Conservation (phyloP, 2,888 invertebrate species). For the Drosophila subquinaria region DNA sequence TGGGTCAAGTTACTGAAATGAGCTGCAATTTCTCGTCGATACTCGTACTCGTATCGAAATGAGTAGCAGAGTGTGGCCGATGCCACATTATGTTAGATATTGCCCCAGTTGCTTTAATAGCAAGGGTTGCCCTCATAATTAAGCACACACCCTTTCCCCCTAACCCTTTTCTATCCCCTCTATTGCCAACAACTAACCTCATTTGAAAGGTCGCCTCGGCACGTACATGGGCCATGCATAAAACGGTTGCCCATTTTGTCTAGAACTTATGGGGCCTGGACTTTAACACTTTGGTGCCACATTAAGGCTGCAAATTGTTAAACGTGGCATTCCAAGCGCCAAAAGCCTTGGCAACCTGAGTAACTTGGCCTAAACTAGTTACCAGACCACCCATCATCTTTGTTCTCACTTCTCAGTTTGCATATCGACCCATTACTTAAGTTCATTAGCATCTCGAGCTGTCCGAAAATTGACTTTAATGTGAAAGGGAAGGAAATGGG, state of each 20-base stretch:
- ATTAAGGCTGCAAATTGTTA: slow-evolving; percentile 78
- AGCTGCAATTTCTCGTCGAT: slow-evolving; percentile 71
- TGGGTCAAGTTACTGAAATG: slow-evolving; percentile 40
- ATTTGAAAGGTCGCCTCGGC: slow-evolving; percentile 62
- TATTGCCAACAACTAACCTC: slow-evolving; percentile 6
- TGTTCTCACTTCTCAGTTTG: neutral
- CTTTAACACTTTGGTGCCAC: slow-evolving; percentile 79
- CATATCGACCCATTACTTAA: slow-evolving; percentile 62
- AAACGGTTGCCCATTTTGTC: slow-evolving; percentile 62
- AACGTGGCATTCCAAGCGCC: slow-evolving; percentile 61
- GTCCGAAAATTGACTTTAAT: slow-evolving; percentile 54
- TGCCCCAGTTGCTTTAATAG: slow-evolving; percentile 72
- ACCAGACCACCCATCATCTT: neutral
- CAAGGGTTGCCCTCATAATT: slow-evolving; percentile 73
- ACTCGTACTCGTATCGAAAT: slow-evolving; percentile 45
- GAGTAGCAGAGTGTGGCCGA: slow-evolving; percentile 13
- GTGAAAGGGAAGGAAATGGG: slow-evolving; percentile 1
- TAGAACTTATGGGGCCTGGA: slow-evolving; percentile 73
- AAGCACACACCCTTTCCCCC: slow-evolving; percentile 39
- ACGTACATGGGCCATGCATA: slow-evolving; percentile 74
- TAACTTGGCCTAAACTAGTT: slow-evolving; percentile 18
- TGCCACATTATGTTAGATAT: slow-evolving; percentile 63
- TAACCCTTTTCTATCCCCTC: neutral
- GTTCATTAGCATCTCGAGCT: slow-evolving; percentile 75
- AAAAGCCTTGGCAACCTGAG: slow-evolving; percentile 20